Percentiles rank a stretch among this genome's conserved stretches.
Evolutionary conservation across 2,113 vertebrate species (phyloP).

Genomic region (Amia ocellicauda): DNA sequence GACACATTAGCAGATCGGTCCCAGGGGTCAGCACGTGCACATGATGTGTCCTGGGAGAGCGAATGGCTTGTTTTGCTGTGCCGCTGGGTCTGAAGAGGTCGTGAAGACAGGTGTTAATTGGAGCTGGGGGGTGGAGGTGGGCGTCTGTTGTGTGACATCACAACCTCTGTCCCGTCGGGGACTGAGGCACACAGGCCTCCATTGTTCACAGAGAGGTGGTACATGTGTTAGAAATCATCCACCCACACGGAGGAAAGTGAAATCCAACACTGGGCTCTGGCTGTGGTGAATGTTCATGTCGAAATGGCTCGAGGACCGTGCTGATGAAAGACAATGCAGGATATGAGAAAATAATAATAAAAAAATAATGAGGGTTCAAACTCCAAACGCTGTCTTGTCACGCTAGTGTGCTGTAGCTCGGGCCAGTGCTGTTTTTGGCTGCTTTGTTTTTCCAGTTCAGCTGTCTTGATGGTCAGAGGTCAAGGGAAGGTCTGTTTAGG

Average conservation of each 20-base stretch:
- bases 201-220: constrained; percentile 64
- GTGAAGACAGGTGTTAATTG: constrained; percentile 49
- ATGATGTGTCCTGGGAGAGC: constrained; percentile 25
- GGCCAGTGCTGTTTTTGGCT: constrained; percentile 15
- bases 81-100: constrained; percentile 23
- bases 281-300: constrained; percentile 56
- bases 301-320: constrained; percentile 23
- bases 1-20: constrained; percentile 31
- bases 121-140: constrained; percentile 41
- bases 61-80: constrained; percentile 30
- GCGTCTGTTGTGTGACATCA: constrained; percentile 65
- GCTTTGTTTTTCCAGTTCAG: too few species aligned
- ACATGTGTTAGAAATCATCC: constrained; percentile 80
- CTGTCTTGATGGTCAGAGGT: too few species aligned
- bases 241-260: constrained; percentile 67
- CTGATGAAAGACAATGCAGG: constrained; percentile 72
- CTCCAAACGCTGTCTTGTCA: constrained; percentile 49
- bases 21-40: not conserved
- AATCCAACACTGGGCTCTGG: constrained; percentile 60
- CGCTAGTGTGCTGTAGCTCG: constrained; percentile 32
- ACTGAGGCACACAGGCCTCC: constrained; percentile 56
- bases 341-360: too few species aligned
- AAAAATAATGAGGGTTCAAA: constrained; percentile 65
- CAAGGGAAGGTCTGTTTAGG: too few species aligned
- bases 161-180: constrained; percentile 45